Base-by-base conservation (phyloP, 2,797 vertebrate species). In the Astyanax mexicanus region DNA sequence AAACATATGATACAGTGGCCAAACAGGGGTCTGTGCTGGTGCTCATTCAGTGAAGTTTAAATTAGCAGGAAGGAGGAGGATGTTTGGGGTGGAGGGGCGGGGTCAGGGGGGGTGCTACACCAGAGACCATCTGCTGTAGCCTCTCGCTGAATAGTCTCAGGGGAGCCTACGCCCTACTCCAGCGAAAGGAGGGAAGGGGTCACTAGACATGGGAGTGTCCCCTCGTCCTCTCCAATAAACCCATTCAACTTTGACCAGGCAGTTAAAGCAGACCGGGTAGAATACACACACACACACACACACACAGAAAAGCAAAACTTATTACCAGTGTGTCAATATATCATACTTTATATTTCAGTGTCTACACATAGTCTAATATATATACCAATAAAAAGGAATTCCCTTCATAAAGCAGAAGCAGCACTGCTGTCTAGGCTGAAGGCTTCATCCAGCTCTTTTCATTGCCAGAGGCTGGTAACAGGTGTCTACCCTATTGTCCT, bases 401-500 rank as follows among this genome's bases (percentile, higher is more conserved):
- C 2, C 9, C 6, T 74, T 17, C 12, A 3, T 19, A 25, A 52
- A n/a, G 27, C 15, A 52, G 60, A 54, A 61, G n/a, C 27, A 11
- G 19, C 3, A 6, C 49, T 64, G 55, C 47, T 58, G 25, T 61
- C 40, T 57, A n/a, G 4, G 42, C 0, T 8, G 21, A 12, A 38
- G 66, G 11, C 21, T 25, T 38, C 40, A 51, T 4, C 40, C 3
- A 32, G 44, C 37, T 35, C n/a, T 29, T 70, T 60, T 80, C 71
- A 47, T 32, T 15, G 51, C 66, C 72, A 70, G 10, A 32, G 64
- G 71, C 60, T 81, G 58, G 69, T 66, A 66, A 80, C 81, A 80
- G 81, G 72, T 83, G 78, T 75, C 57, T 44, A 37, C 40, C 40
- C 67, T 58, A 80, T 80, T 80, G 75, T 80, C 29, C 12, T 51